These are phyloP conservation scores for Eilema griseolum DNA, from an alignment of 2,888 invertebrate species.

Conservation along the genomic window DNA sequence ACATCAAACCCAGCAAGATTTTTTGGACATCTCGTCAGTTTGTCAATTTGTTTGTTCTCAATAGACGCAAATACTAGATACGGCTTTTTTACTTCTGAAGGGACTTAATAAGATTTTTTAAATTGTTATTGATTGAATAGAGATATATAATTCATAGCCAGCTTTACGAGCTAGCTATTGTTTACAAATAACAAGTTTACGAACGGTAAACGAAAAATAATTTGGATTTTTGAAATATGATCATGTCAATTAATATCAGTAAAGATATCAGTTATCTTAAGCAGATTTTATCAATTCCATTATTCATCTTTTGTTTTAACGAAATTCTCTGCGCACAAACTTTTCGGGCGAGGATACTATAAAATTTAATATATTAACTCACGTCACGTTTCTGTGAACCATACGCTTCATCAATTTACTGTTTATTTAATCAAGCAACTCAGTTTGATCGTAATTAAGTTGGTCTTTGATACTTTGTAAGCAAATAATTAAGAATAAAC, in stretches of 20 bases:
- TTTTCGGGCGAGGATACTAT: neutral
- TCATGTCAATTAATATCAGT: neutral
- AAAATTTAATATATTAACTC: slow-evolving; percentile 1
- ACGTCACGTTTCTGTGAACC: slow-evolving; percentile 2
- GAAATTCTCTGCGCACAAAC: neutral
- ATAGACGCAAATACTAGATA: too few relatives aligned
- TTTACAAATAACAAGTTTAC: too few relatives aligned
- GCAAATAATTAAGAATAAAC: slow-evolving; percentile 2
- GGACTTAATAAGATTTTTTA: too few relatives aligned
- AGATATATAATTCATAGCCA: too few relatives aligned
- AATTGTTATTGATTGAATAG: too few relatives aligned
- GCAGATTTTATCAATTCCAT: neutral
- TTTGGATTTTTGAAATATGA: neutral
- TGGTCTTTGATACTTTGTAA: neutral
- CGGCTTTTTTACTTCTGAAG: too few relatives aligned
- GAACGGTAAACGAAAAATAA: too few relatives aligned
- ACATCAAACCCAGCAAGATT: too few relatives aligned
- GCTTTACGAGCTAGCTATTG: too few relatives aligned
- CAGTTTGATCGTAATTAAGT: neutral
- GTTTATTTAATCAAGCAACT: slow-evolving; percentile 4
- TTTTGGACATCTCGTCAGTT: too few relatives aligned
- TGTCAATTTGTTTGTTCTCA: too few relatives aligned
- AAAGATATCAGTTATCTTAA: neutral
- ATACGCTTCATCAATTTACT: neutral
- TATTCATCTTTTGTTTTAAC: neutral